Evolutionary conservation across 2,888 invertebrate species (phyloP).

Genomic region (Thymelicus acteon): DNA sequence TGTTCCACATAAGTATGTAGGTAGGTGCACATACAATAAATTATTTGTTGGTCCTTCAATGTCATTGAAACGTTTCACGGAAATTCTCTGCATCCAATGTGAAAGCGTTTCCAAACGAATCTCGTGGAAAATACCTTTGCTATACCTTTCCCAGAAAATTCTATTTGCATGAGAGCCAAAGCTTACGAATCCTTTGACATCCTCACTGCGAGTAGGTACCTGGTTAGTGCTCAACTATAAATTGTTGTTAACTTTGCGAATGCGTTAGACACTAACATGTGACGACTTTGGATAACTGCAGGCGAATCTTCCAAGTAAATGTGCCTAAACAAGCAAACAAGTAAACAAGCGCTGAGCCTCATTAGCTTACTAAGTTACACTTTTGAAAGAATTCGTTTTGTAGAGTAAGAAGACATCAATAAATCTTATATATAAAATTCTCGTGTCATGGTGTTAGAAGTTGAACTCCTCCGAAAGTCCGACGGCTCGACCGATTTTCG

Average conservation of each 20-base stretch:
- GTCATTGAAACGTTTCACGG: slow-evolving; percentile 10
- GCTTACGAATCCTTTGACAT: slow-evolving; percentile 10
- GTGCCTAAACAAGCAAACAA: neutral
- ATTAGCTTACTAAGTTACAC: too few relatives aligned
- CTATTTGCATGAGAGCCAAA: slow-evolving; percentile 11
- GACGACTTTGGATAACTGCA: neutral
- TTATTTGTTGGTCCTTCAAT: too few relatives aligned
- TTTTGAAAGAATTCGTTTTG: too few relatives aligned
- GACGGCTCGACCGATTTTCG: too few relatives aligned
- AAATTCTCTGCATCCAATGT: slow-evolving; percentile 8
- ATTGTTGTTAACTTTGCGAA: neutral
- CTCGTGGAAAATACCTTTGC: slow-evolving; percentile 24
- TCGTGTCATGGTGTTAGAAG: too few relatives aligned
- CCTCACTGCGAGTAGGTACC: slow-evolving; percentile 1
- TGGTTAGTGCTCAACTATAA: slow-evolving; percentile 3
- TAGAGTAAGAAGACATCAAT: too few relatives aligned
- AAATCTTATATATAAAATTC: too few relatives aligned
- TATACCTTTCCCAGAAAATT: slow-evolving; percentile 19
- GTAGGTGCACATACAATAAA: too few relatives aligned
- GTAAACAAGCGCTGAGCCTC: too few relatives aligned
- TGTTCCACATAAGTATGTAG: too few relatives aligned
- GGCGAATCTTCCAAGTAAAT: neutral
- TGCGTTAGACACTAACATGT: neutral
- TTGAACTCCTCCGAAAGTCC: too few relatives aligned
- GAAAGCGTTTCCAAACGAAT: slow-evolving; percentile 15